Base-by-base conservation (phyloP, 2,888 invertebrate genomes). In the Acheta domesticus region DNA sequence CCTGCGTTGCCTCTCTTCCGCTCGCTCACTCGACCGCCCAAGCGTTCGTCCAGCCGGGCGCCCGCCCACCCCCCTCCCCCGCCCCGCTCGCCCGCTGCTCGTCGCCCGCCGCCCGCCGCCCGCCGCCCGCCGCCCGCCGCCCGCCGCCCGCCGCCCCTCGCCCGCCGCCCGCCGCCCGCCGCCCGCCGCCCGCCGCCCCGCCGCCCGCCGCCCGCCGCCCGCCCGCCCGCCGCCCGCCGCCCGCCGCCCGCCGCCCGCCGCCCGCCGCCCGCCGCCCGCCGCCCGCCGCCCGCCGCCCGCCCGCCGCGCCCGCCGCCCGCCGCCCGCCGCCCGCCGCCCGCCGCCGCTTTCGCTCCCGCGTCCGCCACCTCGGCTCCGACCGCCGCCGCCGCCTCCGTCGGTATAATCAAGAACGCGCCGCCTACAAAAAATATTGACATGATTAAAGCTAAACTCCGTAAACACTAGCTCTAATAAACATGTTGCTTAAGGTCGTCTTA, bases 371-470 rank as follows among this genome's bases (percentile, higher is more conserved):
- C 62, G 62, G n/a, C 62, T n/a, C 14, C 62, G 16, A 14, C 62
- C 62, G n/a, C n/a, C 62, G 62, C 62, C 62, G 36, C n/a, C 62
- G 62, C 62, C 62, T 5, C n/a, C 62, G 62, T n/a, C 62, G 62
- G 62, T 62, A 62, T 62, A 62, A 62, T 62, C 62, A 62, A 62
- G 62, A 62, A 62, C 16, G 62, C 62, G 62, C 62, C n/a, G 62
- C 62, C 62, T 19, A 62, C 62, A 62, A 62, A 62, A 62, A 62
- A 62, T 62, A 62, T 62, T 62, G 62, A 62, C 62, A 62, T 62
- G 62, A 62, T 62, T 62, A 62, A 62, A 62, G 62, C 62, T 62
- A 62, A 62, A 62, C 62, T 62, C 62, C 62, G 62, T 62, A 62
- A 62, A 62, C 62, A 62, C 16, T 62, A 14, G 62, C 62, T 62